Evolutionary conservation across 2,113 vertebrate genomes (phyloP).

Genomic region (Baryphthengus martii): DNA sequence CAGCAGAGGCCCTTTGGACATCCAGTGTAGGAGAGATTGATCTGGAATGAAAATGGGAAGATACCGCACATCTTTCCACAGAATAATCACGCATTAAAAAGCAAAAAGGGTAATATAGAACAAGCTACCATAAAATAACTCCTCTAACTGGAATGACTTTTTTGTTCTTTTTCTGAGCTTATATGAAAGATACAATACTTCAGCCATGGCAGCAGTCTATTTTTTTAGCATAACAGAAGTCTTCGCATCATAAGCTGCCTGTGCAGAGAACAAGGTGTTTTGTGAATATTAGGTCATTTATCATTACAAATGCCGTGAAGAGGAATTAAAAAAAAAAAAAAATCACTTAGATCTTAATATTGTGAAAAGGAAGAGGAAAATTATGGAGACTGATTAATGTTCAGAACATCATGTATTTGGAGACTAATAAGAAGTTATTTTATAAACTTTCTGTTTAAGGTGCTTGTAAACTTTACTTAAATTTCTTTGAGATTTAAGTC

Average conservation of each 20-base stretch:
- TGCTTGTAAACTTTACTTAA: not conserved
- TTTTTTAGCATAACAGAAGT: not conserved
- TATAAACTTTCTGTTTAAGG: not conserved
- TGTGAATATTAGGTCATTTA: not conserved
- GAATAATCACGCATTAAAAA: not conserved
- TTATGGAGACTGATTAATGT: not conserved
- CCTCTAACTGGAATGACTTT: not conserved
- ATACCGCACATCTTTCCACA: not conserved
- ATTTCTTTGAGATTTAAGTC: not conserved
- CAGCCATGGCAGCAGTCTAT: not conserved
- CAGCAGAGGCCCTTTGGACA: not conserved
- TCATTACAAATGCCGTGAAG: not conserved
- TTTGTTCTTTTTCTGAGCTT: not conserved
- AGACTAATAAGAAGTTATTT: not conserved
- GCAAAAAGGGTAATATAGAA: not conserved
- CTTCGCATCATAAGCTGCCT: not conserved
- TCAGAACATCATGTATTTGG: not conserved
- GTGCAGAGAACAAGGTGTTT: not conserved
- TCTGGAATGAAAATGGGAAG: not conserved
- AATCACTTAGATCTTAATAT: not conserved
- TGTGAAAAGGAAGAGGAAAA: not conserved
- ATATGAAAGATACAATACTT: not conserved
- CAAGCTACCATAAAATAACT: not conserved
- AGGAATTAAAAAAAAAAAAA: not conserved
- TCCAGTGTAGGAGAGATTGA: not conserved